These are phyloP conservation scores for Ichneumoninae sp. DNA, from an alignment of 2,888 invertebrate genomes.

Conservation along the genomic window DNA sequence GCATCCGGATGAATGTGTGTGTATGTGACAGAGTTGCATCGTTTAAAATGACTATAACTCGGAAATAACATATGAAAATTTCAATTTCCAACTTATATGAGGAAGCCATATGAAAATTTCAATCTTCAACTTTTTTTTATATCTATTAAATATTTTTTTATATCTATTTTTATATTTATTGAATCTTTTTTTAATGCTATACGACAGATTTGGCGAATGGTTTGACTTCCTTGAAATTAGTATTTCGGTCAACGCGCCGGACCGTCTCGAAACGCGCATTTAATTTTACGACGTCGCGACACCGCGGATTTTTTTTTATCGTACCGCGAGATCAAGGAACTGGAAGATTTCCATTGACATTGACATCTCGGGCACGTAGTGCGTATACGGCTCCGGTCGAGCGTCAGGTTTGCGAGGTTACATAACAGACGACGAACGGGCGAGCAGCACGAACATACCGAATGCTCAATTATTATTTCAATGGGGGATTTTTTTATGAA, in stretches of 20 bases:
- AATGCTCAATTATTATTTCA: conserved; percentile 68
- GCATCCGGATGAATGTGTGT: too few relatives aligned
- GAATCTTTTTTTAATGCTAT: neutral
- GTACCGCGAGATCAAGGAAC: conserved; percentile 44
- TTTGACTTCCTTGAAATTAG: conserved; percentile 9
- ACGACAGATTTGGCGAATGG: neutral
- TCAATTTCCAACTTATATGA: too few relatives aligned
- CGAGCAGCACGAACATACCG: conserved; percentile 42
- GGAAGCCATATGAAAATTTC: too few relatives aligned
- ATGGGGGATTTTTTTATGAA: conserved; percentile 59
- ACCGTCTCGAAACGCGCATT: neutral
- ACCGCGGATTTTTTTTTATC: conserved; percentile 23
- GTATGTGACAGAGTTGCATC: too few relatives aligned
- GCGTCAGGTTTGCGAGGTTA: conserved; percentile 25
- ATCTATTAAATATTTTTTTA: too few relatives aligned
- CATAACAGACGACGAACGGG: conserved; percentile 7
- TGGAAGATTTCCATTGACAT: conserved; percentile 47
- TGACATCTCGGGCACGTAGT: conserved; percentile 27
- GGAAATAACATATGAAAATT: too few relatives aligned
- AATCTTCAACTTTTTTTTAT: too few relatives aligned
- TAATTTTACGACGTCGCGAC: conserved; percentile 30
- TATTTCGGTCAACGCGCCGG: conserved; percentile 12
- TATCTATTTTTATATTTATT: too few relatives aligned
- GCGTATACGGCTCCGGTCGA: conserved; percentile 7
- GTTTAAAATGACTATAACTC: too few relatives aligned